Conservation (phyloP, 2,113 vertebrate genomes). For the Lampris incognitus region DNA sequence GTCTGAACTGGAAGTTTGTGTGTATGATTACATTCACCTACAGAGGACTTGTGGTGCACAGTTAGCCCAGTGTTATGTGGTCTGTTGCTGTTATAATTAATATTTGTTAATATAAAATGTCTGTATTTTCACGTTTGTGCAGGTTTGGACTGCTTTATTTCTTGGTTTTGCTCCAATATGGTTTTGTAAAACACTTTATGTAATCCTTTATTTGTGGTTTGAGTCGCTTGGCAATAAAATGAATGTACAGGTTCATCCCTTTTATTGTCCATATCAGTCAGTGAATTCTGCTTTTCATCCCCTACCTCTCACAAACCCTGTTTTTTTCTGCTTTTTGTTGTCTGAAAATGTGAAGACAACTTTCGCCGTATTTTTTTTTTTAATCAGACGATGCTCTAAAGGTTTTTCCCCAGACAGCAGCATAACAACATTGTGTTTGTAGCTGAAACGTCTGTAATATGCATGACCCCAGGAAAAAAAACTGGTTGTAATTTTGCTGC, state of each 20-base stretch:
- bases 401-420: slow-evolving; percentile 20
- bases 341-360: background rate
- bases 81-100: slow-evolving; percentile 2
- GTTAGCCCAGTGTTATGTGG: background rate
- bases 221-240: slow-evolving; percentile 13
- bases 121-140: too few relatives aligned
- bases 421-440: slow-evolving; percentile 16
- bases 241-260: background rate
- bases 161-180: background rate
- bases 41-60: background rate
- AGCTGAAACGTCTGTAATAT: slow-evolving; percentile 31
- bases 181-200: background rate
- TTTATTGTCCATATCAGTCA: slow-evolving; percentile 3
- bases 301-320: background rate
- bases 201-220: too few relatives aligned
- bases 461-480: slow-evolving; percentile 28
- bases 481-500: slow-evolving; percentile 27
- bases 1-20: slow-evolving; percentile 7
- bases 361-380: background rate
- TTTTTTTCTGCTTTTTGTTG: too few relatives aligned
- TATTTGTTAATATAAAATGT: background rate
- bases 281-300: slow-evolving; percentile 1
- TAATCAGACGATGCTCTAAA: slow-evolving; percentile 33
- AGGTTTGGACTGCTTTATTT: background rate
- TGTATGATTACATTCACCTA: slow-evolving; percentile 8